A percentile compares a stretch with the other conserved stretches of the same genome.
Conservation (phyloP, 2,113 vertebrate genomes). For the Picathartes gymnocephalus region DNA sequence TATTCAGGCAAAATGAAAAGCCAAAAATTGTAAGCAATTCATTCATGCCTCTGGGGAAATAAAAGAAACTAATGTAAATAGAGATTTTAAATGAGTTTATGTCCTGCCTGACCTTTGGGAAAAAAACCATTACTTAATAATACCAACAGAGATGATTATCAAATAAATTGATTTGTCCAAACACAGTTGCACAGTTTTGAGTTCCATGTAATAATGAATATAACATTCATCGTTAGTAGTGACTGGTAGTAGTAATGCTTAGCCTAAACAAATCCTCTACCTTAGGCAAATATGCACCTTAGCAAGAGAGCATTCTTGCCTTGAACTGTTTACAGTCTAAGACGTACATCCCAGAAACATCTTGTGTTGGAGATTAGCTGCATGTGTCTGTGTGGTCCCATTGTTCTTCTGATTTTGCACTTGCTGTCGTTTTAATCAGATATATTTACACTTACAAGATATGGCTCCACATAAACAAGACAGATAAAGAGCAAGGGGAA, state of each 20-base stretch:
- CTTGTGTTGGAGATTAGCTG: not conserved
- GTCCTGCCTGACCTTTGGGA: not conserved
- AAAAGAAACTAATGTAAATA: not conserved
- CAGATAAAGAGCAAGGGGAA: not conserved
- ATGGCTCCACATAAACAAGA: not conserved
- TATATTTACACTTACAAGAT: not conserved
- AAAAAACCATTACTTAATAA: not conserved
- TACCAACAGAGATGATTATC: not conserved
- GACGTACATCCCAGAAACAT: not conserved
- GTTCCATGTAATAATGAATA: not conserved
- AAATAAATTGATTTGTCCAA: slow-evolving; percentile 27
- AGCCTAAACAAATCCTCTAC: not conserved
- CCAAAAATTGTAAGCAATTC: not conserved
- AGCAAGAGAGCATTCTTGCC: not conserved
- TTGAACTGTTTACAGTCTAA: not conserved
- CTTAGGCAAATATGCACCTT: not conserved
- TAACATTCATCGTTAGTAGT: not conserved
- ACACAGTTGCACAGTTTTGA: not conserved
- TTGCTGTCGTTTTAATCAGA: not conserved
- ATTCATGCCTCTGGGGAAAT: slow-evolving; percentile 1
- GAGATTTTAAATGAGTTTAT: not conserved
- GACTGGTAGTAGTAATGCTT: not conserved
- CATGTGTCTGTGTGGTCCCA: not conserved
- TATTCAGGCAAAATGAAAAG: not conserved
- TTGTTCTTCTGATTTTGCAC: not conserved